Base-by-base conservation (phyloP, 2,113 vertebrate genomes). In the Rhynchomys soricoides region DNA sequence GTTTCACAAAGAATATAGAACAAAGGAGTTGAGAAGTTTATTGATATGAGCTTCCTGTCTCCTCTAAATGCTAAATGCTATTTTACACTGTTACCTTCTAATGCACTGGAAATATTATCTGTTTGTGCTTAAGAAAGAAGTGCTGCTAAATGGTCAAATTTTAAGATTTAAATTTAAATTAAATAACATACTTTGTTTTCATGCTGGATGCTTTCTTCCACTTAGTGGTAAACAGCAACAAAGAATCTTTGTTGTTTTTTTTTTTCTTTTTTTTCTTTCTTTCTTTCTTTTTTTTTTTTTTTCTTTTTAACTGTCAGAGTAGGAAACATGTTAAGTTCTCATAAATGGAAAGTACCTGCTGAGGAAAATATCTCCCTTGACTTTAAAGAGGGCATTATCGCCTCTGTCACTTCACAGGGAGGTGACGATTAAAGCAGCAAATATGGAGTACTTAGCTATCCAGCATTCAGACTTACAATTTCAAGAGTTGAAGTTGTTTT, bases 351-450 rank as follows among this genome's bases (percentile, higher is more conserved):
- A 97, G 34, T 50, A 83, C 88, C 74, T 37, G 50, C 86, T 97
- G 31, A 57, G 82, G 52, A 52, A 96, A 93, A 40, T 40, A 95
- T 83, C 82, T 92, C n/a, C 95, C 96, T 96, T 93, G 87, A 45
- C 93, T 98, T 97, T 95, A 97, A 97, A 97, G 62, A n/a, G 40
- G 96, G 0, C 7, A 94, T 96, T 97, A 97, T 98, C 59, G 5
- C 3, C 92, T 93, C 78, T 97, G 86, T 34, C 95, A 45, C 90
- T 98, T 97, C 91, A 94, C 73, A 81, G 94, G n/a, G 57, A 95
- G 88, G 78, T 66, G 66, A 89, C 0, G 0, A 86, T 89, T 95
- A 95, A 95, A 97, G 95, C 89, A 97, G 21, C n/a, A 95, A 96
- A 85, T 19, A 12, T 64, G 2, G 88, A 77, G 94, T 87, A 57